These are phyloP conservation scores for Sycophila sp. DNA, from an alignment of 1,140 invertebrate species.

Conservation along the genomic window DNA sequence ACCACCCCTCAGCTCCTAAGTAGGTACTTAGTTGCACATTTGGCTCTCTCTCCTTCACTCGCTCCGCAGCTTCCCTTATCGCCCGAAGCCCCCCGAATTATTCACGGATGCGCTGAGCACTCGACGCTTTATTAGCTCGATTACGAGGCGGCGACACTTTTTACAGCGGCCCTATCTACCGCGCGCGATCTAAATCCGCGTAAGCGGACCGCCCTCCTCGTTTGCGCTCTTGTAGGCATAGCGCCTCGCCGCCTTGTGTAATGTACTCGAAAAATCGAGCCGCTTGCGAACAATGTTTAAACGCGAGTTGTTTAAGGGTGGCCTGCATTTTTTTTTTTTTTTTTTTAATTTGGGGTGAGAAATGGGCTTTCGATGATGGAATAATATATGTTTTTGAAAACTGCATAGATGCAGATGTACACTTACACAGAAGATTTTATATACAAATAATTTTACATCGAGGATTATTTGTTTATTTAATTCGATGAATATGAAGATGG, in stretches of 20 bases:
- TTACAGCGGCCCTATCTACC: not conserved
- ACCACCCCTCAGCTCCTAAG: conserved; percentile 58
- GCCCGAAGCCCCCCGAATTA: not conserved
- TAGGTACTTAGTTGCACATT: conserved; percentile 68
- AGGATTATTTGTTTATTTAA: too few relatives aligned
- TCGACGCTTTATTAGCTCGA: not conserved
- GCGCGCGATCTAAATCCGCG: conserved; percentile 18
- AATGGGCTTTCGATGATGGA: too few relatives aligned
- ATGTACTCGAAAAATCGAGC: conserved; percentile 28
- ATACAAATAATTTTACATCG: too few relatives aligned
- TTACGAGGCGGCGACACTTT: not conserved
- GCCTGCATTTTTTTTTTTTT: too few relatives aligned
- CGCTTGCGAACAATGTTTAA: not conserved
- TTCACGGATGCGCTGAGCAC: conserved; percentile 5
- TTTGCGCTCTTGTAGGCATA: not conserved
- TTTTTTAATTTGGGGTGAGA: too few relatives aligned
- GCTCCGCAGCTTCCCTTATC: not conserved
- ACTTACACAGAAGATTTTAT: too few relatives aligned
- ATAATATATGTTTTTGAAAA: too few relatives aligned
- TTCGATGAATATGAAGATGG: too few relatives aligned
- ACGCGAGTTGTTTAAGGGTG: not conserved
- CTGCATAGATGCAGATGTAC: not conserved
- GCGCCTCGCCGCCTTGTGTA: conserved; percentile 3
- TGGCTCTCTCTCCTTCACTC: conserved; percentile 43
- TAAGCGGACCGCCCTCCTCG: not conserved